These are phyloP conservation scores for Tyrophagus putrescentiae DNA, from an alignment of 1,140 invertebrate species.

Conservation along the genomic window DNA sequence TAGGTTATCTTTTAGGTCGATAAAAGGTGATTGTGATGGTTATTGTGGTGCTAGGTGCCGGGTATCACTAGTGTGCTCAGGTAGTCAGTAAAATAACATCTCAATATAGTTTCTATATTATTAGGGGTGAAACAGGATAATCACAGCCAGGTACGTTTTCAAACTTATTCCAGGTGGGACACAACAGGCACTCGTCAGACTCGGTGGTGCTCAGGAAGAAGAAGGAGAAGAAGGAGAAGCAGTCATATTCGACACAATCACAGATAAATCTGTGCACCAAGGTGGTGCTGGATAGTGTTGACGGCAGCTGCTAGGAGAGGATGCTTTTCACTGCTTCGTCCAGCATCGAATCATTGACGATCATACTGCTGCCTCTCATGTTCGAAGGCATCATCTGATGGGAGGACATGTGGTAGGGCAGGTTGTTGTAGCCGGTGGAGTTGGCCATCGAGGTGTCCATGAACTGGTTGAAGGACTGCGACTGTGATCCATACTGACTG, in stretches of 20 bases:
- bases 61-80: no score
- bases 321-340: conserved; percentile 20
- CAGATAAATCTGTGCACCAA: no score
- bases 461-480: not conserved
- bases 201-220: no score
- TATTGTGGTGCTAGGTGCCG: not conserved
- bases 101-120: no score
- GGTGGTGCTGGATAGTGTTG: no score
- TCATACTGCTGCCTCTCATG: not conserved
- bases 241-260: no score
- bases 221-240: no score
- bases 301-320: no score
- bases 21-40: not conserved
- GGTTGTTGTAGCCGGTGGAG: not conserved
- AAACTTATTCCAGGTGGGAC: no score
- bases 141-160: not conserved
- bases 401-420: not conserved
- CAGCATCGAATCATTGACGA: conserved; percentile 13
- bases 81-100: no score
- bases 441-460: not conserved
- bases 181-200: no score
- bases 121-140: not conserved
- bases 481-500: no score
- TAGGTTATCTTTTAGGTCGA: not conserved
- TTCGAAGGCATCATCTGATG: not conserved